Conservation (phyloP, 2,113 vertebrate species). For the Apodemus speciosus region DNA sequence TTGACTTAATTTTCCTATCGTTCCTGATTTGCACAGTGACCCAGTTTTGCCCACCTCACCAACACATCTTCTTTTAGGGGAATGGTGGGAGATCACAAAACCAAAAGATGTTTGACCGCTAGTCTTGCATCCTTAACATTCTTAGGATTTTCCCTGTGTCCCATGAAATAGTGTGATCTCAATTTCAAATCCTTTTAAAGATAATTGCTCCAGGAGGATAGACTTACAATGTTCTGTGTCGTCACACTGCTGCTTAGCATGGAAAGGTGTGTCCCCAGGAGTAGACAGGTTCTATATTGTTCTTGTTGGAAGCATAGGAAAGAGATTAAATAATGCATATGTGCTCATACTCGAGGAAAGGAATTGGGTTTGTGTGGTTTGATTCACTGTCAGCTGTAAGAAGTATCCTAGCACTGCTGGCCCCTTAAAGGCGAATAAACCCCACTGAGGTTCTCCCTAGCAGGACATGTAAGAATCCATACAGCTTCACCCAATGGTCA, state of each 20-base stretch:
- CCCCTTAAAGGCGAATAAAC: background rate
- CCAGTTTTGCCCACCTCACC: background rate
- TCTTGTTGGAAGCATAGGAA: background rate
- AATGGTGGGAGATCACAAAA: background rate
- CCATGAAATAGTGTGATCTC: background rate
- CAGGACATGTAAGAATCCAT: background rate
- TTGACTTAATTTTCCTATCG: background rate
- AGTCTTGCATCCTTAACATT: background rate
- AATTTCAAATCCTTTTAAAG: slow-evolving; percentile 23
- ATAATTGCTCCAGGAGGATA: background rate
- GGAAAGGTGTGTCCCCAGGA: accelerated
- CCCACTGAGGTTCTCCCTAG: background rate
- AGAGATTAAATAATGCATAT: background rate
- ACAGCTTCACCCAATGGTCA: background rate
- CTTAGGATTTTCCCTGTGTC: background rate
- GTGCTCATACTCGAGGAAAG: background rate
- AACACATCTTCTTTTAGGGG: background rate
- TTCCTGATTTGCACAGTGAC: accelerated
- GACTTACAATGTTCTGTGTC: background rate
- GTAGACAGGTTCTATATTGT: background rate
- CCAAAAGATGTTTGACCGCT: background rate
- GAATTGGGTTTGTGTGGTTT: background rate
- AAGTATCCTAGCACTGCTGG: background rate
- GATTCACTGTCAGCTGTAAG: background rate
- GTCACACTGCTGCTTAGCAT: background rate